Conservation (phyloP, 30 jellyfish, hydroid and myxozoan species). For the Aurelia aurita complex sp. Pacific region DNA sequence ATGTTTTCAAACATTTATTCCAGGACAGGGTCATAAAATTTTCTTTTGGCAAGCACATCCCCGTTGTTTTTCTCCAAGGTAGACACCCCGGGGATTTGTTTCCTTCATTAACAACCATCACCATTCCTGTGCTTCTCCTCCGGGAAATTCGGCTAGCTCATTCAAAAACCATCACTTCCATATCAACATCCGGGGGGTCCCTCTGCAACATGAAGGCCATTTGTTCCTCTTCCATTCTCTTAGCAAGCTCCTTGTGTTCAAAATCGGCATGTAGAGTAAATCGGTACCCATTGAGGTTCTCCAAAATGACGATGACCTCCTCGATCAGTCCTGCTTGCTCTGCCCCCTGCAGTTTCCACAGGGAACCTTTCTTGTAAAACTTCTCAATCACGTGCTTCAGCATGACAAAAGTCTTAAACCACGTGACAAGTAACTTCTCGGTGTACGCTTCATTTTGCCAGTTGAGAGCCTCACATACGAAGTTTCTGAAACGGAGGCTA, state of each 20-base stretch:
- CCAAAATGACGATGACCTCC: conserved; percentile 3
- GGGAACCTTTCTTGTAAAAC: conserved; percentile 14
- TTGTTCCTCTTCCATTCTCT: conserved; percentile 14
- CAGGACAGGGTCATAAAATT: no score
- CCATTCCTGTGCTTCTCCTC: no score
- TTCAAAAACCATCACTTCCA: conserved; percentile 39
- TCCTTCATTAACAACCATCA: no score
- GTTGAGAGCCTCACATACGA: conserved; percentile 62
- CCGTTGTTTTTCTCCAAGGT: no score
- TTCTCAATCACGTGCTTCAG: conserved; percentile 5
- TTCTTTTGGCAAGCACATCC: no score
- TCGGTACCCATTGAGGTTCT: conserved; percentile 28
- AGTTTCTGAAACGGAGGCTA: conserved; percentile 54
- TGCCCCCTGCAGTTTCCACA: conserved; percentile 32
- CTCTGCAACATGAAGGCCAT: conserved; percentile 36
- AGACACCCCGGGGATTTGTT: no score
- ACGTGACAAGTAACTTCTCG: conserved; percentile 51
- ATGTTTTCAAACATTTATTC: no score
- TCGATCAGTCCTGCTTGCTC: conserved; percentile 9
- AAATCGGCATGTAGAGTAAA: conserved; percentile 58
- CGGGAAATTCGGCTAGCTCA: background rate
- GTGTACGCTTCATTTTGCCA: conserved; percentile 56
- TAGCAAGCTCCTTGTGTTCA: conserved; percentile 52
- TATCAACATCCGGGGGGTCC: conserved; percentile 30
- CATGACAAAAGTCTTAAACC: conserved; percentile 25